These are phyloP conservation scores for Ernsta delagoae DNA, from an alignment of 2,888 invertebrate species.

Conservation along the genomic window DNA sequence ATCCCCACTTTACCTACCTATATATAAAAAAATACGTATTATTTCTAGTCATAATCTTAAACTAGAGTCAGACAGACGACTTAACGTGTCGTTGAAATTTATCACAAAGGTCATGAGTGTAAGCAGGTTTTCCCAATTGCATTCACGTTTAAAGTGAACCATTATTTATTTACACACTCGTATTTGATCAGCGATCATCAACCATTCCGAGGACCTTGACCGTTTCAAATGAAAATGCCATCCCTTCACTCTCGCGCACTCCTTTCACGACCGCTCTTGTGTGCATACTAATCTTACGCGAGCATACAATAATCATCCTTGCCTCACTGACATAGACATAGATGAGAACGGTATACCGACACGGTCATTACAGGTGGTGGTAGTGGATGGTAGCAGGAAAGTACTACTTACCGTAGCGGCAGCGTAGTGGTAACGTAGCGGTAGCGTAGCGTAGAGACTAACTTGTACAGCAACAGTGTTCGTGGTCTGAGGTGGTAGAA, in stretches of 20 bases:
- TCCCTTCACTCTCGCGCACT: conserved; percentile 36
- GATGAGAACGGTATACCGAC: conserved; percentile 7
- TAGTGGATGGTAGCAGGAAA: conserved; percentile 61
- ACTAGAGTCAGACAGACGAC: too few relatives aligned
- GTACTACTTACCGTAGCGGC: too few relatives aligned
- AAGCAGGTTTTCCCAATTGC: too few relatives aligned
- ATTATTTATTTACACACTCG: conserved; percentile 3
- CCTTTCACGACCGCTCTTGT: conserved; percentile 31
- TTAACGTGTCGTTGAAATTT: too few relatives aligned
- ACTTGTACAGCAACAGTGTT: conserved; percentile 59
- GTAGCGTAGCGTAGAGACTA: conserved; percentile 69
- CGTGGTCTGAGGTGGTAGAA: conserved; percentile 46
- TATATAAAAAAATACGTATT: too few relatives aligned
- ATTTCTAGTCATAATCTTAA: too few relatives aligned
- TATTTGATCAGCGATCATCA: conserved; percentile 38
- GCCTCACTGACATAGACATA: background rate
- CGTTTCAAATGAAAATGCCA: conserved; percentile 41
- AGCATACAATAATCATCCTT: conserved; percentile 13
- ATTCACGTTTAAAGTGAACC: too few relatives aligned
- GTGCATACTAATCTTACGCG: conserved; percentile 27
- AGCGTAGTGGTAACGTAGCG: too few relatives aligned
- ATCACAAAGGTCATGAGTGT: too few relatives aligned
- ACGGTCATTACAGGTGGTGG: conserved; percentile 20
- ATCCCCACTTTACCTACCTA: too few relatives aligned
- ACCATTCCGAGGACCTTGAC: conserved; percentile 39